A percentile compares a stretch with the other conserved stretches of the same genome.
These are phyloP conservation scores for Montipora cactus DNA, from an alignment of 64 coral and sea anemone species.

Conservation along the genomic window DNA sequence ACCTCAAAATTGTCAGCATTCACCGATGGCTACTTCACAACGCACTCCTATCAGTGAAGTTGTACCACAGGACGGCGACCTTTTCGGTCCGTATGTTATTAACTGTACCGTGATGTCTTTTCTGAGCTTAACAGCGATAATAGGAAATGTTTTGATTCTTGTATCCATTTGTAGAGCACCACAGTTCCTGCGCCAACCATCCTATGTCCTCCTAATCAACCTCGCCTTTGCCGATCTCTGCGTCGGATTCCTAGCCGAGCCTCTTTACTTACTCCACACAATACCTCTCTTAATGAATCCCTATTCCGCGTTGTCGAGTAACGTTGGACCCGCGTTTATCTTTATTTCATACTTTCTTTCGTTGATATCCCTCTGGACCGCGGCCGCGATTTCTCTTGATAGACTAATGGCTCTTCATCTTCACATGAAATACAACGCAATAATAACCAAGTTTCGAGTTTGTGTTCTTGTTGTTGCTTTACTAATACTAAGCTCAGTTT, in stretches of 20 bases:
- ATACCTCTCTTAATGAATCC: conserved; percentile 19
- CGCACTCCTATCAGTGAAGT: conserved; percentile 1
- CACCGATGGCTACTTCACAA: neutral
- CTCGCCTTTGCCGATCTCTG: conserved; percentile 32
- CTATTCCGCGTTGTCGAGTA: neutral
- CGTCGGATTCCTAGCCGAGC: conserved; percentile 12
- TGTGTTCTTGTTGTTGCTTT: neutral
- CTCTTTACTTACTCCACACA: conserved; percentile 1
- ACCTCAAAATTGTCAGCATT: too few relatives aligned
- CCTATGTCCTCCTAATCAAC: conserved; percentile 30
- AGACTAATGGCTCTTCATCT: conserved; percentile 39
- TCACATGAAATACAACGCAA: conserved; percentile 17
- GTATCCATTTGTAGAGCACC: conserved; percentile 23
- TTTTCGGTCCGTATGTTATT: neutral
- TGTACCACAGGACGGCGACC: conserved; percentile 8
- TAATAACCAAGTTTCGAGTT: conserved; percentile 9
- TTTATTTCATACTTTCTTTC: conserved; percentile 7
- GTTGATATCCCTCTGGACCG: conserved; percentile 33
- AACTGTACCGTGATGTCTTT: conserved; percentile 23
- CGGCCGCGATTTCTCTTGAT: conserved; percentile 31
- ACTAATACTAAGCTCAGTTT: neutral
- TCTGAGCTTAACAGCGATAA: conserved; percentile 29
- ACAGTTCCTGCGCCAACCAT: conserved; percentile 33
- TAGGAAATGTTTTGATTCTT: conserved; percentile 33
- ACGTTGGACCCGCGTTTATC: conserved; percentile 8